Base-by-base conservation (phyloP, 2,888 invertebrate species). In the Seira sanloemensis region DNA sequence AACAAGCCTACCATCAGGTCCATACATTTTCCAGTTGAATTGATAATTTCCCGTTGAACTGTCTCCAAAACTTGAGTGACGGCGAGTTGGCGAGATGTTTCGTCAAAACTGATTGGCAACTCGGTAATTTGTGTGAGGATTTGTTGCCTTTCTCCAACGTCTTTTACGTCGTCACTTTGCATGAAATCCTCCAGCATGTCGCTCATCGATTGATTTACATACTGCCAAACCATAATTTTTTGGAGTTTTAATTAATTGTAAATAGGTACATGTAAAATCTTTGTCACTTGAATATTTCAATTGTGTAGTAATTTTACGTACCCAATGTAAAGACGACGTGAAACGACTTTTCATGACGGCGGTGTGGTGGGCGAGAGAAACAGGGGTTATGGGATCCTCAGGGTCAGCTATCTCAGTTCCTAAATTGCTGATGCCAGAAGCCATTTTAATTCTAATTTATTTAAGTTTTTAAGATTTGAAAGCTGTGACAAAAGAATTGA, bases 161-260 rank as follows among this genome's bases (percentile, higher is more conserved):
- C 62, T 12, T 21, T 19, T 2, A 9, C 4, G 7, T 62, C 62
- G n/a, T 62, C 71, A 58, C 54, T 25, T 4, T 27, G 19, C 75
- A 81, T 75, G n/a, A 27, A 81, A 2, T 27, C 80, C n/a, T 68
- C 62, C 62, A 81, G 23, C 80, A 81, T 69, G n/a, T 81, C 80
- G 12, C 68, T 69, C 24, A 81, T 19, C 4, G 80, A 81, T 19
- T 69, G 68, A 21, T 69, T 50, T n/a, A 81, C 69, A 25, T 81
- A 81, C 80, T 81, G 67, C 50, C 2, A 50, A n/a, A 50, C 50
- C 37, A 37, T 37, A n/a, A n/a, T n/a, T n/a, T n/a, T n/a, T n/a
- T n/a, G n/a, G n/a, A n/a, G n/a, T n/a, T n/a, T n/a, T n/a, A n/a
- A n/a, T n/a, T n/a, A n/a, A n/a, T n/a, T n/a, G n/a, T n/a, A n/a